Evolutionary conservation across 64 coral and sea anemone species (phyloP).

Genomic region (Platygyra sinensis): DNA sequence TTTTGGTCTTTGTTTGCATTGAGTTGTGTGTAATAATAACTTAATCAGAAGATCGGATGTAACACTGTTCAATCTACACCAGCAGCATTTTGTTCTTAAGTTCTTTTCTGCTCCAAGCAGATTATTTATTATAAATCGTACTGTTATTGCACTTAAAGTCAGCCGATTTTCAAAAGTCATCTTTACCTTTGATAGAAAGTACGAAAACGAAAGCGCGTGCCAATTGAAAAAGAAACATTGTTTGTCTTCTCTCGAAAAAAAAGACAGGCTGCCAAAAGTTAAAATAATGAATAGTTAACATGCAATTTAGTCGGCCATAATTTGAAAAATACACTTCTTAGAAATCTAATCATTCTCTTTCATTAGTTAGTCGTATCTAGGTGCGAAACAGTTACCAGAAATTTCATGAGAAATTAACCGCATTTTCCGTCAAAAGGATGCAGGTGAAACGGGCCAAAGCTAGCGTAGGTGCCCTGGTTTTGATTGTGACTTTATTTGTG

Average conservation of each 20-base stretch:
- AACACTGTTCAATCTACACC: constrained; percentile 61
- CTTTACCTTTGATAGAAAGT: neutral
- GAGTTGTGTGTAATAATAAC: constrained; percentile 79
- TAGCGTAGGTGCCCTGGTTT: neutral
- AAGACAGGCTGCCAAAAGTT: constrained; percentile 39
- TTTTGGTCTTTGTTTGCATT: constrained; percentile 71
- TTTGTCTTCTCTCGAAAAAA: constrained; percentile 1
- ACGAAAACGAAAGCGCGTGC: neutral
- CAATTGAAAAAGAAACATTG: neutral
- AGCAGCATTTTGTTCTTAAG: constrained; percentile 14
- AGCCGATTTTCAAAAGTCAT: constrained; percentile 24
- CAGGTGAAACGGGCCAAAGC: constrained; percentile 14
- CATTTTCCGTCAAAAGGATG: neutral
- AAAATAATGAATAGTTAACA: constrained; percentile 61
- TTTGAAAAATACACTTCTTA: constrained; percentile 53
- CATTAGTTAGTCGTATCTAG: constrained; percentile 27
- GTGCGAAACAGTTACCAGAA: constrained; percentile 28
- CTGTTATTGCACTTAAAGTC: constrained; percentile 41
- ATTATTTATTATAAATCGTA: constrained; percentile 6
- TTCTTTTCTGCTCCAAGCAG: constrained; percentile 9
- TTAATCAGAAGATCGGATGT: constrained; percentile 81
- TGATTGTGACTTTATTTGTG: constrained; percentile 20
- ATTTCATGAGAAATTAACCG: constrained; percentile 19
- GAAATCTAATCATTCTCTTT: constrained; percentile 48
- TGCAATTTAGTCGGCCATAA: constrained; percentile 37